phyloP scores from a whole-genome alignment of 2,888 invertebrate species.

The Mythimna pallens region DNA sequence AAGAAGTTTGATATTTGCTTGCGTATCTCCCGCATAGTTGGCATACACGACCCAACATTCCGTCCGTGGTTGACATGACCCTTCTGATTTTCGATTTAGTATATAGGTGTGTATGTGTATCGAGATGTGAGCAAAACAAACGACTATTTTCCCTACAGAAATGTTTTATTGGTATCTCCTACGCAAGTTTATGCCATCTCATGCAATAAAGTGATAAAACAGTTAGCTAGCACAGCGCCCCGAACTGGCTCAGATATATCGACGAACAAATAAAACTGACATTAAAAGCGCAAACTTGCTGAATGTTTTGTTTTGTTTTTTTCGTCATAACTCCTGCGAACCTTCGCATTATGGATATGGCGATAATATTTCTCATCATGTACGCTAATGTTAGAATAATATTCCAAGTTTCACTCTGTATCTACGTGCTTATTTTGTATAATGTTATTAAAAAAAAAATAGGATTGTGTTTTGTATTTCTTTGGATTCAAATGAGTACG shows the following conservation, averaged over 20 bases:
- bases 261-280: constrained; percentile 87
- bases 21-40: constrained; percentile 45
- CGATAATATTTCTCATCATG: constrained; percentile 69
- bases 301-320: constrained; percentile 85
- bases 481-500: not conserved
- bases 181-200: constrained; percentile 87
- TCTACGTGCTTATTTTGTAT: constrained; percentile 17
- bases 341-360: constrained; percentile 69
- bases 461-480: not conserved
- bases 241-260: constrained; percentile 85
- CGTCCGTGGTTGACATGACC: constrained; percentile 39
- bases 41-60: constrained; percentile 45
- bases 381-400: constrained; percentile 66
- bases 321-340: constrained; percentile 75
- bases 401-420: constrained; percentile 46
- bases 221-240: constrained; percentile 86
- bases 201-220: constrained; percentile 90
- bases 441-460: constrained; percentile 8
- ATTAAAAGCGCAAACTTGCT: constrained; percentile 86
- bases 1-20: constrained; percentile 41
- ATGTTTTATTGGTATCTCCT: constrained; percentile 84
- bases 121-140: constrained; percentile 56
- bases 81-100: constrained; percentile 53
- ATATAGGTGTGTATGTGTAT: constrained; percentile 20
- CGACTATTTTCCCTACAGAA: constrained; percentile 77